Percentiles rank a stretch among this genome's conserved stretches.
Conservation (phyloP, 2,888 invertebrate genomes). For the Cremastinae sp. region DNA sequence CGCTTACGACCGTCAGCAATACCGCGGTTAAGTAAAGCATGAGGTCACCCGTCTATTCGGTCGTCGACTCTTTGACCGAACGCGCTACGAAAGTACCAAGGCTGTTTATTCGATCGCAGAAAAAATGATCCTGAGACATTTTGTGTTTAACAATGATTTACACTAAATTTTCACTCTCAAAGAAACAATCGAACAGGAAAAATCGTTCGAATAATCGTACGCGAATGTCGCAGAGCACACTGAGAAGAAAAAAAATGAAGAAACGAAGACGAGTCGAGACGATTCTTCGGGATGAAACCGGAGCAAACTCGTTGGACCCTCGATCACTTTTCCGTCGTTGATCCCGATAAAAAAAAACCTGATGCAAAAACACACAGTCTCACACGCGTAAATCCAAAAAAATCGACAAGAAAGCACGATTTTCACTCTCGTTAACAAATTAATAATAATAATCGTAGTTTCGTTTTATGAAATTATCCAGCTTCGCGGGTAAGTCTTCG, state of each 20-base stretch:
- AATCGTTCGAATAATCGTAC: conserved; percentile 8
- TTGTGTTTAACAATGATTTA: not conserved
- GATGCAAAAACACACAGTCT: conserved; percentile 1
- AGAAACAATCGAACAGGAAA: not conserved
- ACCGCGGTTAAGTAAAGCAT: conserved; percentile 71
- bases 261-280: not conserved
- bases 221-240: not conserved
- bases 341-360: not conserved
- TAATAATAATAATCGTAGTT: not conserved
- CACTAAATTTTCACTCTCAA: not conserved
- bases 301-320: conserved; percentile 24
- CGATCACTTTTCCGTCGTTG: conserved; percentile 19
- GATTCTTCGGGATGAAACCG: conserved; percentile 16
- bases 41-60: conserved; percentile 75
- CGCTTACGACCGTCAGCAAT: conserved; percentile 60
- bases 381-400: conserved; percentile 34
- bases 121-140: conserved; percentile 7
- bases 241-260: conserved; percentile 5
- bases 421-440: not conserved
- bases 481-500: not conserved
- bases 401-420: not conserved
- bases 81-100: conserved; percentile 40
- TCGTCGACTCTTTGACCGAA: conserved; percentile 69
- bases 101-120: conserved; percentile 21
- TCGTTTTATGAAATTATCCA: conserved; percentile 13